Base-by-base conservation (phyloP, 2,797 vertebrate genomes). In the Enteromius trimaculatus region DNA sequence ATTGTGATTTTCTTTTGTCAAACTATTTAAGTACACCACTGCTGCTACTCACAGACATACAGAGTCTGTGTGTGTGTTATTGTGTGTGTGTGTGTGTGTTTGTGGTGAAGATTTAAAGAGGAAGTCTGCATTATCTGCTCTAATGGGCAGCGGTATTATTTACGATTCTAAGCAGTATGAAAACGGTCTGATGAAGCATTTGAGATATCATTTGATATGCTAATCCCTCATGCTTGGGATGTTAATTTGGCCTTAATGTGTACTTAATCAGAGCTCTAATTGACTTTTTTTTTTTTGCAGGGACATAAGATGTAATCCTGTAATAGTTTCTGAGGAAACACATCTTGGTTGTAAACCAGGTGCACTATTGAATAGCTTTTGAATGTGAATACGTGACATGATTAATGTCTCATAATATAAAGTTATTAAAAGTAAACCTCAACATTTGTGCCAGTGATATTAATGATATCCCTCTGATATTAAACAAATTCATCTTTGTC, bases 331-430 rank as follows among this genome's bases (percentile, higher is more conserved):
- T 78, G 11, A 21, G 53, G 80, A 58, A 70, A 34, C 31, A 29
- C 4, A 37, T 76, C 29, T 39, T 42, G 51, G 51, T 64, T 72
- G 17, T 26, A 81, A 49, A 55, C n/a, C 3, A 77, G 60, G 11
- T 19, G 16, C 47, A 37, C 53, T 72, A 31, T 71, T 69, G 37
- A 89, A 76, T 79, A 69, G 87, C 65, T 75, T 58, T 90, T 91
- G 91, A 92, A 92, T 92, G 91, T 92, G 91, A 89, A 92, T 87
- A 13, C 39, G 1, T 21, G 66, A 78, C 47, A 21, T 87, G 90
- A 92, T 90, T 82, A 87, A 90, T 89, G 82, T 81, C 16, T 74
- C n/a, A n/a, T 39, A 65, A 77, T 65, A 65, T 62, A 6, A 58
- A 85, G 85, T 90, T 88, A 90, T 85, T 84, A 88, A 87, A 82